Evolutionary conservation across 1,140 invertebrate genomes (phyloP).

Genomic region (Adelges cooleyi): DNA sequence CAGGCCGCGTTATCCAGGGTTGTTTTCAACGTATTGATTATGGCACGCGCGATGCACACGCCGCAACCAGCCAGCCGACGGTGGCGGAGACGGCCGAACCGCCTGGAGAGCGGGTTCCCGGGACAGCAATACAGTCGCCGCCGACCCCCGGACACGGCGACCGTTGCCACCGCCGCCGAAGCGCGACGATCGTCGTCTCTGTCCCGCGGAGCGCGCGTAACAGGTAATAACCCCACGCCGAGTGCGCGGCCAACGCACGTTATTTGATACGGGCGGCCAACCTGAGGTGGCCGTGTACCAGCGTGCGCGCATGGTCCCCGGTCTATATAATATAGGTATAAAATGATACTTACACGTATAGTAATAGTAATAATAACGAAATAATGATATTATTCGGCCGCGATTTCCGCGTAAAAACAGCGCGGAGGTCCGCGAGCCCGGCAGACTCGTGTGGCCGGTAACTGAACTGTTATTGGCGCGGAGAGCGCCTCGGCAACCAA

Average conservation of each 20-base stretch:
- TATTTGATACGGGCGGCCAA: background rate
- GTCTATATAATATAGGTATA: no score
- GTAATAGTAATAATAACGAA: no score
- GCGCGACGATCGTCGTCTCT: background rate
- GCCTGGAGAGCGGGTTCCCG: constrained; percentile 5
- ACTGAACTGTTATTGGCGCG: no score
- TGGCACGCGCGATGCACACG: constrained; percentile 17
- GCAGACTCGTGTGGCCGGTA: no score
- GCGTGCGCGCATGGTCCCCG: no score
- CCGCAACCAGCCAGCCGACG: background rate
- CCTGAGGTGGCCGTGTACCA: background rate
- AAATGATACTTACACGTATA: no score
- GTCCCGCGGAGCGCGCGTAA: constrained; percentile 1
- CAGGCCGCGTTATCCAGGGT: constrained; percentile 19
- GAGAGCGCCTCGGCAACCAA: no score
- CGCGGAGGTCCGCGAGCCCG: no score
- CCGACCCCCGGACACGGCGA: constrained; percentile 1
- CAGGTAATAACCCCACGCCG: background rate
- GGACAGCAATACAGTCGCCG: constrained; percentile 16
- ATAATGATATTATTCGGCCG: no score
- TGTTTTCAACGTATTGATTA: constrained; percentile 27
- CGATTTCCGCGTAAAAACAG: no score
- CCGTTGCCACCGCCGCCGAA: background rate
- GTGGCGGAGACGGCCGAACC: background rate
- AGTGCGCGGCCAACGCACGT: background rate